Conservation (phyloP, 2,797 vertebrate genomes). For the Takifugu rubripes region DNA sequence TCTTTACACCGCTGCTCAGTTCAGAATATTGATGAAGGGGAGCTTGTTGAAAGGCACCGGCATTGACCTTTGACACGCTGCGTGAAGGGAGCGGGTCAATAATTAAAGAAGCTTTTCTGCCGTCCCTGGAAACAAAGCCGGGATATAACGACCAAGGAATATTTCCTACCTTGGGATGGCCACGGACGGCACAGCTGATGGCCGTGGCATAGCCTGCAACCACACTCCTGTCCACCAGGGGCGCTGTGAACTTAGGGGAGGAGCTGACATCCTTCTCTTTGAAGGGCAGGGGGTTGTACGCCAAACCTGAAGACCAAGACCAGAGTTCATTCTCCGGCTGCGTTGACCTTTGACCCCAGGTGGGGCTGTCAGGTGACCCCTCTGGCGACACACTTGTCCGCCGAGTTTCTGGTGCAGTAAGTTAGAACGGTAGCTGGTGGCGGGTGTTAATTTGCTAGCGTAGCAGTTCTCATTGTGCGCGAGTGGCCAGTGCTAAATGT, state of each 20-base stretch:
- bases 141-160: background rate
- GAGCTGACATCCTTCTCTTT: constrained; percentile 76
- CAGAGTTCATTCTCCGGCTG: constrained; percentile 8
- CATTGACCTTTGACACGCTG: no score
- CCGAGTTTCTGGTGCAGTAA: constrained; percentile 35
- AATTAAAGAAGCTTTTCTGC: background rate
- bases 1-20: no score
- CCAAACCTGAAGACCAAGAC: constrained; percentile 64
- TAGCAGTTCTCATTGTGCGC: constrained; percentile 35
- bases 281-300: constrained; percentile 60
- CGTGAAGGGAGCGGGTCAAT: background rate
- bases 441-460: constrained; percentile 50
- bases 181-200: constrained; percentile 87
- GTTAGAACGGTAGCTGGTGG: constrained; percentile 46
- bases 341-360: constrained; percentile 20
- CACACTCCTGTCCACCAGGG: constrained; percentile 81
- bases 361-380: constrained; percentile 14
- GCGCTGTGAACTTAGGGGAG: constrained; percentile 83
- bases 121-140: background rate
- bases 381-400: background rate
- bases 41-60: no score
- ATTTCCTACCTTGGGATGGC: constrained; percentile 78
- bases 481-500: constrained; percentile 27
- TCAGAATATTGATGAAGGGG: no score
- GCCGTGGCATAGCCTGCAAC: constrained; percentile 85